Percentiles rank a stretch among this genome's conserved stretches.
Conservation (phyloP, 1,140 invertebrate genomes). For the Lasioglossum baleicum region DNA sequence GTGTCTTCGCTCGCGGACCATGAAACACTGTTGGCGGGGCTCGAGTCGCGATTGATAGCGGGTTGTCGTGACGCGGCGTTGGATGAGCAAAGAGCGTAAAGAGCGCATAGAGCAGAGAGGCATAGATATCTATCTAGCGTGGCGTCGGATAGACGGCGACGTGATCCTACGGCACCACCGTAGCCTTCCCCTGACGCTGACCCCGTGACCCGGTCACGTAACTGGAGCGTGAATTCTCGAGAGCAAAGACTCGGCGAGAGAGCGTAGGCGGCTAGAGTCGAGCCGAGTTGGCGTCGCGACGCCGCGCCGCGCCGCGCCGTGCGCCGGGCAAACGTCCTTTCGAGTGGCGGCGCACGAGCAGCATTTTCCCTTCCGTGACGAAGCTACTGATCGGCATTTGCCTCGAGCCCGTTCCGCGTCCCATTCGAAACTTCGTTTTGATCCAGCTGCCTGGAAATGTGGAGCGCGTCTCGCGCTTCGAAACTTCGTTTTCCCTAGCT, state of each 20-base stretch:
- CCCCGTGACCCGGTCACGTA: conserved; percentile 59
- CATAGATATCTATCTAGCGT: conserved; percentile 26
- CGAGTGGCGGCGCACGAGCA: not conserved
- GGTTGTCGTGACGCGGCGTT: not conserved
- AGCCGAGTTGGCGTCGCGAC: too few relatives aligned
- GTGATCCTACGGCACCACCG: conserved; percentile 27
- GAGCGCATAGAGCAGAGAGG: not conserved
- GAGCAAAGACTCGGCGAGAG: conserved; percentile 22
- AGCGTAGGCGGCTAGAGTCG: conserved; percentile 2
- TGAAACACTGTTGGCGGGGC: too few relatives aligned
- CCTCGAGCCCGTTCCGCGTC: not conserved
- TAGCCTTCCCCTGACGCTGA: conserved; percentile 29
- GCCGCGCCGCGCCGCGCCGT: conserved; percentile 28
- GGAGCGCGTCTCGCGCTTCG: not conserved
- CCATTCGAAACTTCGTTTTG: conserved; percentile 25
- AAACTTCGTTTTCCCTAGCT: not conserved
- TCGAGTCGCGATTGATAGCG: too few relatives aligned
- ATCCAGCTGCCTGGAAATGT: not conserved
- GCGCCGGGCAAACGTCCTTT: conserved; percentile 39
- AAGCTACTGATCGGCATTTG: conserved; percentile 21
- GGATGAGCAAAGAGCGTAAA: not conserved
- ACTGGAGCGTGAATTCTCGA: conserved; percentile 58
- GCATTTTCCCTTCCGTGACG: conserved; percentile 6
- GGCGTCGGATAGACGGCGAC: conserved; percentile 50
- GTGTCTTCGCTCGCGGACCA: too few relatives aligned